Evolutionary conservation across 2,113 vertebrate genomes (phyloP), one percentile per base, ranked within the genome.

Genomic region (Talpa occidentalis): DNA sequence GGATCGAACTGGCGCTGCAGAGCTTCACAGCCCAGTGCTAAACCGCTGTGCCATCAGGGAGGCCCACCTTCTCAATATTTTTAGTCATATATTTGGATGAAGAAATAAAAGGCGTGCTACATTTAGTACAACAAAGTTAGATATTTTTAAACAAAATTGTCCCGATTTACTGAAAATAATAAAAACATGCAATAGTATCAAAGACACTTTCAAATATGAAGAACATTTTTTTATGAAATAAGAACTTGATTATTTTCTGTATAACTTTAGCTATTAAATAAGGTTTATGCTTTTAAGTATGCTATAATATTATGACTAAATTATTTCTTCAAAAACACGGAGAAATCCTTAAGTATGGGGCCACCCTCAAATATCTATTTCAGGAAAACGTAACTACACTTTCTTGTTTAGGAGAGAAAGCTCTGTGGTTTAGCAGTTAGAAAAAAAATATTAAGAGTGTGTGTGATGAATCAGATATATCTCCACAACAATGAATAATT

Each of bases 191-290:
- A 26, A 12, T 64, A 17, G 37, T 21, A 66, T 14, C n/a, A 80
- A 80, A 89, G 60, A 11, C 59, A 5, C 42, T 90, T 66, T 79
- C 26, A 66, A 95, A 84, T 30, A 2, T 66, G 21, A 59, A 95
- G 32, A 79, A 2, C n/a, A n/a, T n/a, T n/a, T 30, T 66, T 62
- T 66, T 35, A 22, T 54, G 16, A 74, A 67, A 66, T 60, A 85
- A 79, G 85, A 85, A 80, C 11, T 62, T 42, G 28, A 56, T 59
- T 49, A 80, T 60, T 85, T 85, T 40, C 42, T 26, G 8, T 76
- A 60, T 35, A 69, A 86, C 59, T 73, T 93, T n/a, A 73, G 49
- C 26, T 69, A 76, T 67, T 67, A 93, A 86, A 40, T 37, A 80
- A 80, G 47, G 11, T 35, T 84, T 76, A 10, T 82, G 40, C 66